Conservation (phyloP, 2,113 vertebrate genomes). For the Gymnobelideus leadbeateri region DNA sequence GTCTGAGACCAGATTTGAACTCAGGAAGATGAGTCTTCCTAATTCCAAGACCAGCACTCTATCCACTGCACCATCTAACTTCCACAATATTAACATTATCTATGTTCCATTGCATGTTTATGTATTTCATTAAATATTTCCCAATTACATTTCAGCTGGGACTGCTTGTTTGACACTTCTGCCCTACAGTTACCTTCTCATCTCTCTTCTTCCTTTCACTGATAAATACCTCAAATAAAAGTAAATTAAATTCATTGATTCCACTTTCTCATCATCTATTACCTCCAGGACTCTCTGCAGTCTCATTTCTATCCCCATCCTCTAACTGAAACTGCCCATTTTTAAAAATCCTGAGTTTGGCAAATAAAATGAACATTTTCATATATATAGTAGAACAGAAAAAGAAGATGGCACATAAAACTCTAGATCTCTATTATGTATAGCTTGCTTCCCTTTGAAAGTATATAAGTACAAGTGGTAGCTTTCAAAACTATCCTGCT, state of each 20-base stretch:
- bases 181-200: background rate
- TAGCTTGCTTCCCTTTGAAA: background rate
- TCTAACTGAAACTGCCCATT: background rate
- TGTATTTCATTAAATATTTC: background rate
- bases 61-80: background rate
- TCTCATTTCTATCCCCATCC: background rate
- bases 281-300: background rate
- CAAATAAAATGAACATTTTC: background rate
- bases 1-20: background rate
- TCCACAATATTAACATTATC: background rate
- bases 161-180: background rate
- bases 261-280: background rate
- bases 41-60: background rate
- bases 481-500: background rate
- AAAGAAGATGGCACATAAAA: background rate
- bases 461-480: background rate
- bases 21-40: no score
- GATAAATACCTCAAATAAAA: background rate
- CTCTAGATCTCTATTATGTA: background rate
- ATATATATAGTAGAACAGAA: background rate
- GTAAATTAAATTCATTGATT: background rate
- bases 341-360: background rate
- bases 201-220: conserved; percentile 4
- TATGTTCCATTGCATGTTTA: background rate
- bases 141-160: background rate